Evolutionary conservation across 1,140 invertebrate species (phyloP).

Genomic region (Psix sp.): DNA sequence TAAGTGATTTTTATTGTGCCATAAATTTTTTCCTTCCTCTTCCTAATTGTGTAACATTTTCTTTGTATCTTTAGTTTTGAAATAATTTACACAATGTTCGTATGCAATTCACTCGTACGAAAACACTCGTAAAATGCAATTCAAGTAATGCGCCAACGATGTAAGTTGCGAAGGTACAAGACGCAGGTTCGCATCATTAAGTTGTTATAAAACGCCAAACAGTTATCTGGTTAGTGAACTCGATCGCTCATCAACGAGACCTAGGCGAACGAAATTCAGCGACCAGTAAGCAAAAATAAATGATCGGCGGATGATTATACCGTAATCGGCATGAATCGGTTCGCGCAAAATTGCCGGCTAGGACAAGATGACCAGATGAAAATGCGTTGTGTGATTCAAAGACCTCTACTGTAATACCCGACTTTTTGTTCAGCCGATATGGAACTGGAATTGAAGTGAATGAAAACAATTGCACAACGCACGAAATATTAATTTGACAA

Average conservation of each 20-base stretch:
- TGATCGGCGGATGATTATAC: too few relatives aligned
- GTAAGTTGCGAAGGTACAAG: slow-evolving; percentile 53
- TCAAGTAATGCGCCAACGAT: slow-evolving; percentile 15
- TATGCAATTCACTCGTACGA: not conserved
- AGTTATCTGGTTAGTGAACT: slow-evolving; percentile 69
- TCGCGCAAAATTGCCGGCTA: slow-evolving; percentile 1
- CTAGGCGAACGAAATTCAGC: slow-evolving; percentile 36
- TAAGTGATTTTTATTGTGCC: too few relatives aligned
- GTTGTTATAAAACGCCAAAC: slow-evolving; percentile 63
- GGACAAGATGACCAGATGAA: not conserved
- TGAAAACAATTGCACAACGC: too few relatives aligned
- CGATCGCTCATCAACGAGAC: slow-evolving; percentile 68
- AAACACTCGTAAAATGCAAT: slow-evolving; percentile 22
- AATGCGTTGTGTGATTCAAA: not conserved
- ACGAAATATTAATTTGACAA: not conserved
- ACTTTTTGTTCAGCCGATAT: too few relatives aligned
- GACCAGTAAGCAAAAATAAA: slow-evolving; percentile 11
- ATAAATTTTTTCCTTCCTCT: too few relatives aligned
- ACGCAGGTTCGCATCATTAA: slow-evolving; percentile 73
- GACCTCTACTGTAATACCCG: not conserved
- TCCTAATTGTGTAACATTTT: too few relatives aligned
- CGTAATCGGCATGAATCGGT: too few relatives aligned
- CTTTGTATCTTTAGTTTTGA: too few relatives aligned
- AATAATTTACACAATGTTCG: too few relatives aligned
- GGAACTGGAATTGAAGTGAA: too few relatives aligned